These are phyloP conservation scores for Netta rufina DNA, from an alignment of 2,797 vertebrate species.

Conservation along the genomic window DNA sequence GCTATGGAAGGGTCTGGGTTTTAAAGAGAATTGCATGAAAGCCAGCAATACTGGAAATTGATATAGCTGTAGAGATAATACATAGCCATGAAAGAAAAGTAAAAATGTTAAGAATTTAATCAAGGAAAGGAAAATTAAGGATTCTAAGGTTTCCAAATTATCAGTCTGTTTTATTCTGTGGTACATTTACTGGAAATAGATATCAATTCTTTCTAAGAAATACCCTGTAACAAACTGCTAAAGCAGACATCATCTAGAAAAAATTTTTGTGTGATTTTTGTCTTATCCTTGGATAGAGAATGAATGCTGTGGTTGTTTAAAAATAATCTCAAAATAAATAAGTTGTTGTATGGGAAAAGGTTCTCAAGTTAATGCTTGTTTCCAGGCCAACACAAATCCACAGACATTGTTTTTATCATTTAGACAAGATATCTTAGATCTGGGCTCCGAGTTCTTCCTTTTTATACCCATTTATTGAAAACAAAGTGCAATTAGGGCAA, in stretches of 20 bases:
- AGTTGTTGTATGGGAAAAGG: conserved; percentile 37
- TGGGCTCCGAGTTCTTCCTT: background rate
- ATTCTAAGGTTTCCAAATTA: background rate
- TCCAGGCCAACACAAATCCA: conserved; percentile 49
- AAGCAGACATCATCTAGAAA: conserved; percentile 32
- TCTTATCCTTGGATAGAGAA: conserved; percentile 44
- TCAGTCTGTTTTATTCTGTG: background rate
- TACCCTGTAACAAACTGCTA: background rate
- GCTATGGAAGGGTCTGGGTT: background rate
- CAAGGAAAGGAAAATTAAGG: background rate
- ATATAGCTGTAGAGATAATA: background rate
- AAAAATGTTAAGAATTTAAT: background rate
- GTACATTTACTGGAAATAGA: background rate
- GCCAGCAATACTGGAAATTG: fast-evolving
- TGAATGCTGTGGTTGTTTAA: conserved; percentile 36
- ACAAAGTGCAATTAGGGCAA: background rate
- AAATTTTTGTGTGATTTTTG: conserved; percentile 6
- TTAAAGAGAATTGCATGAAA: background rate
- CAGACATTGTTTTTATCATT: conserved; percentile 26
- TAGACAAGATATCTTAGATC: conserved; percentile 6
- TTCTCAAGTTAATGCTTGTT: conserved; percentile 47
- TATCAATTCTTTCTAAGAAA: conserved; percentile 38
- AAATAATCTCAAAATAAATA: conserved; percentile 59
- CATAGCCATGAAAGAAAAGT: background rate
- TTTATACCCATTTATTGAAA: background rate